phyloP scores from a whole-genome alignment of 53 echinoderm and acorn worm species.

The Mesocentrotus franciscanus region DNA sequence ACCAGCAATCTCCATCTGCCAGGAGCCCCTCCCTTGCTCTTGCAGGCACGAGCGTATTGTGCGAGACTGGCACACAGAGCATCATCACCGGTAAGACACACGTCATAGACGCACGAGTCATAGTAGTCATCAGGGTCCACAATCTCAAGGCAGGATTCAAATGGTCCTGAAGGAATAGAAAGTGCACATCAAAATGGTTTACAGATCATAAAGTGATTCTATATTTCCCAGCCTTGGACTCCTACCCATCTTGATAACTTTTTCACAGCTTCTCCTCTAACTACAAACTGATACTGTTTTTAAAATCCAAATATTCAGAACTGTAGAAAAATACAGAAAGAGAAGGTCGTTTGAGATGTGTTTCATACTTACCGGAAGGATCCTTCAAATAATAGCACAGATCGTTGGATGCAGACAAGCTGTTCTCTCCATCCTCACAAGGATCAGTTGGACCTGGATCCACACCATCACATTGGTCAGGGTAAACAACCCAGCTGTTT shows the following conservation, averaged over 20 bases:
- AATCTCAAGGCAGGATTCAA: constrained; percentile 75
- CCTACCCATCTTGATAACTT: neutral
- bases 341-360: neutral
- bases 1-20: constrained; percentile 75
- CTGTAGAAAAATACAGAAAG: neutral
- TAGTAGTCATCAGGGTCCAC: constrained; percentile 73
- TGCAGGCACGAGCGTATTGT: neutral
- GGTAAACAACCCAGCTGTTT: no score
- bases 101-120: constrained; percentile 82
- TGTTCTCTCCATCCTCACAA: neutral
- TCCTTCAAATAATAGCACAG: constrained; percentile 68
- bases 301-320: no score
- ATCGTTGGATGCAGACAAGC: constrained; percentile 23
- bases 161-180: constrained; percentile 74
- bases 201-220: no score
- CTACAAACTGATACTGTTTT: neutral
- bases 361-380: neutral
- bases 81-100: constrained; percentile 72
- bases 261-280: neutral
- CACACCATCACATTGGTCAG: no score
- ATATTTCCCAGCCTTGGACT: no score
- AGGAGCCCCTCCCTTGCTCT: constrained; percentile 61
- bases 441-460: no score
- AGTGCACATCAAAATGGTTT: no score
- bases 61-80: constrained; percentile 68